phyloP scores from a whole-genome alignment of 2,113 vertebrate species.

The Tamias sibiricus region DNA sequence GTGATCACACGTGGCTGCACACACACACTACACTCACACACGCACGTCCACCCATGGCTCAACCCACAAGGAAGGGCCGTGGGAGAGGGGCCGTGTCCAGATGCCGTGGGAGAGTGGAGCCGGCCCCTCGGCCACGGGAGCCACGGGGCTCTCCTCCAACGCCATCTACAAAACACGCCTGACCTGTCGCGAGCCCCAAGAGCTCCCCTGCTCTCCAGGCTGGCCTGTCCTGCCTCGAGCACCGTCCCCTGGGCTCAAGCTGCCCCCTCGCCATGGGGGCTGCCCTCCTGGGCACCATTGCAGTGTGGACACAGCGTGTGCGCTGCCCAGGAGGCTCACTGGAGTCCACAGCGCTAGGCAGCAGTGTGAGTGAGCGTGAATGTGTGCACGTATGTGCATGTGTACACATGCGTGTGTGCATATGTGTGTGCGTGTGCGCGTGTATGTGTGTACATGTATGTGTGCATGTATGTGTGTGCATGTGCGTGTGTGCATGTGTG shows the following conservation, averaged over 20 bases:
- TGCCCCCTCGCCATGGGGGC: fast-evolving
- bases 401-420: too few species aligned
- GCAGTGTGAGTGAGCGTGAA: not conserved
- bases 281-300: too few species aligned
- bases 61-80: not conserved
- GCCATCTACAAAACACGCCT: fast-evolving
- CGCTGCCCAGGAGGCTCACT: not conserved
- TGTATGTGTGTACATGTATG: fast-evolving
- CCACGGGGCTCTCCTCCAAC: too few species aligned
- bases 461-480: too few species aligned
- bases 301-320: not conserved
- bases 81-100: not conserved
- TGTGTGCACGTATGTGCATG: too few species aligned
- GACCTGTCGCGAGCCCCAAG: fast-evolving
- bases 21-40: too few species aligned
- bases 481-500: fast-evolving
- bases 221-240: not conserved
- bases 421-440: fast-evolving
- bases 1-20: too few species aligned
- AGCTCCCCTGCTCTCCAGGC: not conserved
- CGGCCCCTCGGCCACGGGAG: too few species aligned
- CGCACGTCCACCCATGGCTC: not conserved
- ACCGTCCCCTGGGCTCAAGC: not conserved
- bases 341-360: not conserved
- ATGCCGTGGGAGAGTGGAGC: too few species aligned